These are phyloP conservation scores for Gambelia wislizenii DNA, from an alignment of 2,797 vertebrate species.

Conservation along the genomic window DNA sequence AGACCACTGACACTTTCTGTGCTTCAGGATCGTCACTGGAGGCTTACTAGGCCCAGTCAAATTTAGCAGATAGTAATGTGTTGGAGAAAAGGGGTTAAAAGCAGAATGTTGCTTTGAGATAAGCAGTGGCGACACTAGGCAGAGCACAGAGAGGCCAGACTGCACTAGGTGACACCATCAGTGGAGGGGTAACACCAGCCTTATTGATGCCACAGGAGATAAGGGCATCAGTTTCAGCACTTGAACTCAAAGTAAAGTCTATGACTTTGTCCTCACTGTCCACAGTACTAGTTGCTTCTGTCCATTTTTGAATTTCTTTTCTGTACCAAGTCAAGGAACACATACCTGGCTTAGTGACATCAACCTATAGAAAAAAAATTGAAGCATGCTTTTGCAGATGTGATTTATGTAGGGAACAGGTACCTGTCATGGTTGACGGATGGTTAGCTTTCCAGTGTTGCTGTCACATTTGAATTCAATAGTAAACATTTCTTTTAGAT, in stretches of 20 bases:
- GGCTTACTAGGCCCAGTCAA: background rate
- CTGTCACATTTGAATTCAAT: slow-evolving; percentile 4
- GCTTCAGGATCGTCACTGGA: background rate
- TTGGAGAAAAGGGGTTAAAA: background rate
- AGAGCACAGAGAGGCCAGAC: no score
- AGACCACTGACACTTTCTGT: background rate
- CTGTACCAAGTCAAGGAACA: background rate
- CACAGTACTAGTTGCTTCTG: no score
- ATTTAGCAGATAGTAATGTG: background rate
- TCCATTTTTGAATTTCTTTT: background rate
- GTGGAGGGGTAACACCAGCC: no score
- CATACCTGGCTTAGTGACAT: background rate
- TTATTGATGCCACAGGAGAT: no score
- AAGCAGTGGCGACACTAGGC: no score
- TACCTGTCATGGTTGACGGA: background rate
- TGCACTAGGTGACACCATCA: no score
- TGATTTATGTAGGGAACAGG: background rate
- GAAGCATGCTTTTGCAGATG: background rate
- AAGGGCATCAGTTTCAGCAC: background rate
- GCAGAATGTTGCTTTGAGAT: background rate
- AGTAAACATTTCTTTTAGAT: slow-evolving; percentile 29
- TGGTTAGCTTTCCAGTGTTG: background rate
- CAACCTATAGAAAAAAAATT: background rate
- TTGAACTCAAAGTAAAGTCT: background rate
- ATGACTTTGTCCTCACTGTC: background rate